These are phyloP conservation scores for Drosophila subquinaria DNA, from an alignment of 2,888 invertebrate genomes.

Conservation along the genomic window DNA sequence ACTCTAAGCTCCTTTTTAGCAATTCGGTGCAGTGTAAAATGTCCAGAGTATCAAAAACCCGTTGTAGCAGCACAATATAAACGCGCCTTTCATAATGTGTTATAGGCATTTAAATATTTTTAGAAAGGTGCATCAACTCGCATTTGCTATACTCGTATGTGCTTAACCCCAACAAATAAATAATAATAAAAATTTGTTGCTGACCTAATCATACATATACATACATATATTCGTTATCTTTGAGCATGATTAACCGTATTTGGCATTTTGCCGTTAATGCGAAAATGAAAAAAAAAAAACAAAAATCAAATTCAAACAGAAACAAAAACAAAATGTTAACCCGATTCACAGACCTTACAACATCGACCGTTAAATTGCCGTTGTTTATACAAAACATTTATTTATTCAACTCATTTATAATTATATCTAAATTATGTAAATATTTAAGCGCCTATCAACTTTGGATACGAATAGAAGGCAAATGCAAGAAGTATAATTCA, in stretches of 20 bases:
- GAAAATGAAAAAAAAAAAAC: background rate
- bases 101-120: slow-evolving; percentile 14
- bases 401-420: slow-evolving; percentile 46
- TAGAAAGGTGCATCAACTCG: slow-evolving; percentile 37
- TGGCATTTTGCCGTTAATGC: slow-evolving; percentile 29
- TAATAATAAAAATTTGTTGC: slow-evolving; percentile 7
- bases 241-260: slow-evolving; percentile 46
- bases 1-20: background rate
- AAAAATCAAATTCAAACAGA: slow-evolving; percentile 4
- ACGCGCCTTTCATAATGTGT: slow-evolving; percentile 3
- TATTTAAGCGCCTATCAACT: slow-evolving; percentile 28
- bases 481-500: slow-evolving; percentile 13
- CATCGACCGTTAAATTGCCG: slow-evolving; percentile 40
- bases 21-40: background rate
- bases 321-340: slow-evolving; percentile 25
- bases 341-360: slow-evolving; percentile 60
- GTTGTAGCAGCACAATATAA: slow-evolving; percentile 9
- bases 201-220: slow-evolving; percentile 28
- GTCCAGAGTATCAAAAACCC: slow-evolving; percentile 10
- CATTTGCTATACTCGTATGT: slow-evolving; percentile 14
- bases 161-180: slow-evolving; percentile 6
- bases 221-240: slow-evolving; percentile 38
- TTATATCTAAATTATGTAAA: slow-evolving; percentile 53
- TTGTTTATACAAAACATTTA: slow-evolving; percentile 24
- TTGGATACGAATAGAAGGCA: slow-evolving; percentile 2